Evolutionary conservation across 2,113 vertebrate species (phyloP), one percentile per base, ranked within the genome.

Genomic region (Coptodon rendalli): DNA sequence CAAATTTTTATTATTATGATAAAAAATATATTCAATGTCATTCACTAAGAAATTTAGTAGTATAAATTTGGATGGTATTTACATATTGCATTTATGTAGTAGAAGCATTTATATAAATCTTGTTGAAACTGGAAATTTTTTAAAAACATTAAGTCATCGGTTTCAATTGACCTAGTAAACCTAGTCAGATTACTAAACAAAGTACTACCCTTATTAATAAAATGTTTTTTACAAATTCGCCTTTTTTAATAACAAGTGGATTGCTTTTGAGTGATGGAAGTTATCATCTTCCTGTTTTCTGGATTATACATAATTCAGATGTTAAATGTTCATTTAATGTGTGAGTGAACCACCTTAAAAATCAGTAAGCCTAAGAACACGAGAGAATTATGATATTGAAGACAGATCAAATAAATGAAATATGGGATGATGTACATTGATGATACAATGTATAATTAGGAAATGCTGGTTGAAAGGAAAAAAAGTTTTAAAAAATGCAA

Each of bases 131-230:
- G 19, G 0, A 52, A 52, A 1, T 52, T 5, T 5, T 53, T 53
- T 0, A 53, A 53, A 53, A 53, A 53, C 50, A 10, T 53, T 53
- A 0, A 53, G 0, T 53, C 50, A 53, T n/a, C 0, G 19, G 50
- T 53, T 53, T 53, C 50, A 53, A 53, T 3, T 53, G 50, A n/a
- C 9, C 0, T 53, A 53, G 50, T n/a, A 53, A 53, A 53, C 19
- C 50, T n/a, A 53, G 50, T 53, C 50, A 53, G 50, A 53, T 53
- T 53, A 53, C 50, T 10, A 0, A 53, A n/a, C 5, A 53, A 8
- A 36, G 34, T 36, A 36, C 29, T 31, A 56, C 22, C 53, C 53
- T 56, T 56, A 24, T 56, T 56, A 0, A 24, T 6, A 56, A 56
- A 24, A 56, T 56, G 11, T 3, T 13, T 56, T 56, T 56, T 27